Base-by-base conservation (phyloP, 2,797 vertebrate species). In the Spizella passerina region DNA sequence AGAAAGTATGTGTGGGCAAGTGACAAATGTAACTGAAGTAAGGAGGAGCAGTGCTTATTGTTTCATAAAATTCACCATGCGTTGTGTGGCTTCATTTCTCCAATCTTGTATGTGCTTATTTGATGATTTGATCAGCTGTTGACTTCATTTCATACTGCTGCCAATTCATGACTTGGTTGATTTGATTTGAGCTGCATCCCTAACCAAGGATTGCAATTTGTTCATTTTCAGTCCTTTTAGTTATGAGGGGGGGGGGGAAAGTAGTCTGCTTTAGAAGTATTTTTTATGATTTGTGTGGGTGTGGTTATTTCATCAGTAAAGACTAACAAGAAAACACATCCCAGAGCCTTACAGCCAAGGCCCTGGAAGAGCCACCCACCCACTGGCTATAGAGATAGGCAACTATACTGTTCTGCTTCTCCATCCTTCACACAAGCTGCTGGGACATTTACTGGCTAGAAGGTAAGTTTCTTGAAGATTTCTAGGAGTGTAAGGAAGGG, bases 121-220 rank as follows among this genome's bases (percentile, higher is more conserved):
- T 82, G 88, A 82, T 80, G 43, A 70, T 90, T 87, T 93, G 68
- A 77, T 91, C 80, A 61, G 68, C 47, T 94, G 49, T 39, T 91
- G 79, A 73, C 72, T 92, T 70, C 4, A 55, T 87, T 85, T 73
- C 14, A 2, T 68, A 50, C 13, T 70, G 64, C 72, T 90, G 76
- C 59, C 85, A 91, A 69, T 69, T 80, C 30, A 21, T 2, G 1
- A 87, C 15, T 65, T 57, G 55, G 46, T 44, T 91, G 66, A 72
- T 82, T 83, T 63, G 21, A 61, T 65, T 34, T 57, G 46, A 85
- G 32, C 34, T 76, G 30, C 39, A 66, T 34, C 36, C 82, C 41
- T 55, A 63, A 77, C 38, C 36, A 47, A 55, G 57, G 49, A 56
- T 10, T 70, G 18, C 26, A 52, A 43, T 68, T 84, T 90, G 77